Percentiles rank a stretch among this genome's conserved stretches.
phyloP scores from a whole-genome alignment of 2,113 vertebrate species.

The Calcarius ornatus region DNA sequence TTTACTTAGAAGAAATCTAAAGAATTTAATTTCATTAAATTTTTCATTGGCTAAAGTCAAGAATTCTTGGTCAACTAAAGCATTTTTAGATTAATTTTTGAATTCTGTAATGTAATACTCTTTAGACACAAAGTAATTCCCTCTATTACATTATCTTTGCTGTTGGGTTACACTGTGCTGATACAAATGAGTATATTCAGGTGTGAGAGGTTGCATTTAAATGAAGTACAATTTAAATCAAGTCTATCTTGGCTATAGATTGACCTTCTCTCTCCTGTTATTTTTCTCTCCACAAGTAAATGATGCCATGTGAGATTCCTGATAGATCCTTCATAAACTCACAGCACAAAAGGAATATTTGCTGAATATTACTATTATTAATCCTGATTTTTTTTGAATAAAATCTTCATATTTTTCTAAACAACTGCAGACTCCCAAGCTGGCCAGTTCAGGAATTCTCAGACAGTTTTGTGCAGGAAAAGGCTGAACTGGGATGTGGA shows the following conservation, averaged over 20 bases:
- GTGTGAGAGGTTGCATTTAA: not conserved
- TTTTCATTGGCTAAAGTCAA: not conserved
- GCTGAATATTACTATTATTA: not conserved
- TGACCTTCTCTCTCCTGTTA: not conserved
- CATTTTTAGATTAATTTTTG: not conserved
- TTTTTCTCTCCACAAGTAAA: not conserved
- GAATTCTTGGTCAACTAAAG: not conserved
- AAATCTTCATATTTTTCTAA: not conserved
- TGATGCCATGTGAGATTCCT: not conserved
- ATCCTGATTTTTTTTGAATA: not conserved
- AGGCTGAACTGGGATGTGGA: not conserved
- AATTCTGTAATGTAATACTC: not conserved
- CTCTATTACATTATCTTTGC: not conserved
- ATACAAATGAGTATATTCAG: not conserved
- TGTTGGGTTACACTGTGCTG: not conserved
- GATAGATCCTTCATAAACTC: not conserved
- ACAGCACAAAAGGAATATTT: not conserved
- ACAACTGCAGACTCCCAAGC: accelerated
- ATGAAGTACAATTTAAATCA: not conserved
- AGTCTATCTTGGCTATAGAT: not conserved
- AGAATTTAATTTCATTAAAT: not conserved
- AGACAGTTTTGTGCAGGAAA: not conserved
- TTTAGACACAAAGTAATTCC: not conserved
- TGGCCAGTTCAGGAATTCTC: not conserved
- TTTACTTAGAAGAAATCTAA: not conserved